Conservation (phyloP, 2,797 vertebrate genomes). For the Trachurus trachurus region DNA sequence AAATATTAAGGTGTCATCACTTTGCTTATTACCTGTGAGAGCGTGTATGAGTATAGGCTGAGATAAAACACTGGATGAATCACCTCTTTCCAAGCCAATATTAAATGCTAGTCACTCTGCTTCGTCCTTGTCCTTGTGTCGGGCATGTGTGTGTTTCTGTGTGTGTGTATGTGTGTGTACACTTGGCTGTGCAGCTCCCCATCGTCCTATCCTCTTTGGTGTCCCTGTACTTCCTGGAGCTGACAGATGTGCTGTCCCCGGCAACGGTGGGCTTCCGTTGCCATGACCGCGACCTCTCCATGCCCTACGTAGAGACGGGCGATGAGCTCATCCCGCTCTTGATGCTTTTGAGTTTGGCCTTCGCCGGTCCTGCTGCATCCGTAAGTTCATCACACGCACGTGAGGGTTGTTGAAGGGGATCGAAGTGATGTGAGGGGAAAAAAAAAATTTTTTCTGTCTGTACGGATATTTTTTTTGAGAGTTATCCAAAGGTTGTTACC, state of each 20-base stretch:
- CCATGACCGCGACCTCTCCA: conserved; percentile 94
- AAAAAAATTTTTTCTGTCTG: too few species aligned
- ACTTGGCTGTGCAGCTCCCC: conserved; percentile 86
- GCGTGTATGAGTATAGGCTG: conserved; percentile 12
- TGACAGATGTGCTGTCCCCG: conserved; percentile 95
- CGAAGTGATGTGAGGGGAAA: background rate
- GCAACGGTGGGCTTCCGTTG: conserved; percentile 96
- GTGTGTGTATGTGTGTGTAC: background rate
- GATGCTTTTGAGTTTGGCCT: conserved; percentile 97
- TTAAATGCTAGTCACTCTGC: conserved; percentile 31
- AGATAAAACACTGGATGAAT: conserved; percentile 41
- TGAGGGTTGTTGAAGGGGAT: background rate
- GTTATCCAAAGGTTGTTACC: background rate
- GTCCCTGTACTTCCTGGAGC: conserved; percentile 97
- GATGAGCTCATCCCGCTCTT: conserved; percentile 96
- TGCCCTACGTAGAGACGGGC: conserved; percentile 95
- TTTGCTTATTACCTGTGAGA: conserved; percentile 14
- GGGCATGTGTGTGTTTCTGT: background rate
- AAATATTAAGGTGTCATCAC: conserved; percentile 13
- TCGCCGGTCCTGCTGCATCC: conserved; percentile 93
- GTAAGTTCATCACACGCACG: conserved; percentile 79
- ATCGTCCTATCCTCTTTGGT: conserved; percentile 96
- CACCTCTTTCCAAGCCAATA: conserved; percentile 29
- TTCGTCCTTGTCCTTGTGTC: conserved; percentile 46
- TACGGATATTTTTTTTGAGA: background rate